These are phyloP conservation scores for Lasioglossum calceatum DNA, from an alignment of 2,888 invertebrate genomes.

Conservation along the genomic window DNA sequence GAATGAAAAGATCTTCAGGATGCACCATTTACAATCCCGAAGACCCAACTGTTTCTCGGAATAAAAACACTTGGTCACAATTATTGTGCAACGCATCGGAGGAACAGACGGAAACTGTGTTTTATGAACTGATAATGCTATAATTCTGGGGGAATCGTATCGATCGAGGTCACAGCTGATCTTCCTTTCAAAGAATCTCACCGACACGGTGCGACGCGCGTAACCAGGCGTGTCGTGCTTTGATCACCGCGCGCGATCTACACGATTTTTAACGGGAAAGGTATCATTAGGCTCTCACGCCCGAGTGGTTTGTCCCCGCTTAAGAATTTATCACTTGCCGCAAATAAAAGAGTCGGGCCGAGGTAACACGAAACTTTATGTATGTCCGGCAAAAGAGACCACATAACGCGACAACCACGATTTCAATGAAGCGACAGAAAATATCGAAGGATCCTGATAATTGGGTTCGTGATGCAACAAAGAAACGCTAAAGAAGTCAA, in stretches of 20 bases:
- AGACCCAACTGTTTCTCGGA: not conserved
- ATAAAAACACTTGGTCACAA: not conserved
- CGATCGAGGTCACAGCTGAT: conserved; percentile 23
- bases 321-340: conserved; percentile 15
- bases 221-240: conserved; percentile 28
- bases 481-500: not conserved
- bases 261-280: conserved; percentile 26
- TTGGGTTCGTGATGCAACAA: not conserved
- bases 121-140: not conserved
- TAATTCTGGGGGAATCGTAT: conserved; percentile 33
- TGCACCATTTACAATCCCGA: not conserved
- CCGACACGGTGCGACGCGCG: conserved; percentile 22
- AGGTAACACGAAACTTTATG: not conserved
- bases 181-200: conserved; percentile 35
- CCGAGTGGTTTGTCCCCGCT: conserved; percentile 9
- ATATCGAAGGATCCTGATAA: not conserved
- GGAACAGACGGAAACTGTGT: not conserved
- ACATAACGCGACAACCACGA: not conserved
- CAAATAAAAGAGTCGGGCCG: conserved; percentile 8
- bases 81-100: not conserved
- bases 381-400: not conserved
- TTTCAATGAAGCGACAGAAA: not conserved
- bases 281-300: conserved; percentile 28
- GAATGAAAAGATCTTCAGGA: not conserved
- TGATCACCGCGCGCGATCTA: conserved; percentile 32